Base-by-base conservation (phyloP, 2,888 invertebrate genomes). In the Caenorhabditis zanzibari region DNA sequence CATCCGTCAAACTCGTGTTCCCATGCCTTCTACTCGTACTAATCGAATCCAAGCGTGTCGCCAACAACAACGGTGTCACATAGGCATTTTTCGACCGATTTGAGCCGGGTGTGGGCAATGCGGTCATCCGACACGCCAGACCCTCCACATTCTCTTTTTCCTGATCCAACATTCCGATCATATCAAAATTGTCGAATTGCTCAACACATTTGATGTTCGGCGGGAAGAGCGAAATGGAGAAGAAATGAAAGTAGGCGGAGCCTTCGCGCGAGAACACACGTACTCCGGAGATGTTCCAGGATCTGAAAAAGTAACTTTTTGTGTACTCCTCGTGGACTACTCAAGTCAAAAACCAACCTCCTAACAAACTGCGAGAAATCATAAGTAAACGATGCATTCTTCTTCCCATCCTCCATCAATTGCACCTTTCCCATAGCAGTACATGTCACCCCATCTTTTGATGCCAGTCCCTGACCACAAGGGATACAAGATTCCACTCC, bases 221-320 rank as follows among this genome's bases (percentile, higher is more conserved):
- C 12, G 87, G 86, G 74, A 91, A 87, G 1, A 91, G 66, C 9
- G 90, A 79, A n/a, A 92, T 71, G 54, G 90, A 90, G 86, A 91
- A 90, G 16, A 80, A 69, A 64, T 92, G 92, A 71, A 85, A 91
- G 75, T 92, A 92, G 12, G 90, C 87, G 49, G 88, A 87, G 12
- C 92, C 92, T 72, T 92, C 92, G n/a, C 91, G 87, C 0, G 92
- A 88, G 76, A 91, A 92, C 4, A 92, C 91, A 14, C 87, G 86
- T 41, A 92, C 89, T 47, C 94, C 94, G 59, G 92, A 90, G 49
- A 93, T 92, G 47, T 91, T 89, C 76, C 92, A 92, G 47, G 92
- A 92, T 76, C 93, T 93, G 88, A 22, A 63, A 47, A 22, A 44
- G 5, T 22, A 32, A 32, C 7, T 32, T 32, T 32, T 32, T 6